A percentile compares a stretch with the other conserved stretches of the same genome.
These are phyloP conservation scores for Acrobasis repandana DNA, from an alignment of 2,888 invertebrate species.

Conservation along the genomic window DNA sequence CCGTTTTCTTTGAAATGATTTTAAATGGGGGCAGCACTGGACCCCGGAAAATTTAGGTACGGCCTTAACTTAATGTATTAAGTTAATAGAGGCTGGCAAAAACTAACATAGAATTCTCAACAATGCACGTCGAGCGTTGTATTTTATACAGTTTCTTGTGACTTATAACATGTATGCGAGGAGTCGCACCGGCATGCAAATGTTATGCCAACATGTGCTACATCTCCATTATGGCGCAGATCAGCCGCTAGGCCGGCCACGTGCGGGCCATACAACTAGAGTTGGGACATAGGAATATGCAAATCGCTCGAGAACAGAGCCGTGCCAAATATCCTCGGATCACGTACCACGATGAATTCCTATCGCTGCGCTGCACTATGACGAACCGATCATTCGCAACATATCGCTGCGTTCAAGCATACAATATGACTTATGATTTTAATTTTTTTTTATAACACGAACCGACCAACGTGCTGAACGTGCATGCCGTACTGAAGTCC, in stretches of 20 bases:
- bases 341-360: conserved; percentile 54
- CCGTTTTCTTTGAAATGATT: too few species aligned
- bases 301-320: conserved; percentile 51
- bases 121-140: conserved; percentile 25
- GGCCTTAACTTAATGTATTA: too few species aligned
- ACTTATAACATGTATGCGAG: conserved; percentile 37
- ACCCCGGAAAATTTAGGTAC: too few species aligned
- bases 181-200: conserved; percentile 45
- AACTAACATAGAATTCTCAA: conserved; percentile 10
- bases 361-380: conserved; percentile 49
- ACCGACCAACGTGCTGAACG: too few species aligned
- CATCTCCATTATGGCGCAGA: conserved; percentile 47
- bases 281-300: conserved; percentile 60
- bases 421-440: conserved; percentile 11
- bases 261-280: conserved; percentile 53
- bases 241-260: conserved; percentile 53
- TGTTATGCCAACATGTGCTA: conserved; percentile 47
- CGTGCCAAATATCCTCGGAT: conserved; percentile 59
- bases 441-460: conserved; percentile 15
- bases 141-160: conserved; percentile 33
- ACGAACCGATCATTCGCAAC: conserved; percentile 47
- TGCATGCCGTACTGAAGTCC: too few species aligned
- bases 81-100: conserved; percentile 1
- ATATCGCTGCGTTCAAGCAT: conserved; percentile 40
- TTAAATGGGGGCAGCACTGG: too few species aligned